Conservation (phyloP, 2,797 vertebrate species). For the Ibycter americanus region DNA sequence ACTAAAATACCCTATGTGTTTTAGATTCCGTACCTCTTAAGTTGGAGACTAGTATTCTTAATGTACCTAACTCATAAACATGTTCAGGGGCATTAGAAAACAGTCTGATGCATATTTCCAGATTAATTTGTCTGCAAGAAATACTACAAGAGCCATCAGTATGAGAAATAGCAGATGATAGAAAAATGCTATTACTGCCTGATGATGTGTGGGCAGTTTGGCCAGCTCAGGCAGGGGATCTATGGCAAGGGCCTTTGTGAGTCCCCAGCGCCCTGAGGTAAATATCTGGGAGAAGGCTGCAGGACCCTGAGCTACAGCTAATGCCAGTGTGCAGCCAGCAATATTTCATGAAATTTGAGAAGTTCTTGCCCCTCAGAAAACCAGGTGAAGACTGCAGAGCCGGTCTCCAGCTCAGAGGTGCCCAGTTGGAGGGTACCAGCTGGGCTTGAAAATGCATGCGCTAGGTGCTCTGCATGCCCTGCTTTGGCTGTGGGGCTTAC, state of each 20-base stretch:
- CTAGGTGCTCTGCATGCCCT: rapidly evolving
- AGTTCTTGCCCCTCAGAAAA: not conserved
- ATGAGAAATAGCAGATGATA: not conserved
- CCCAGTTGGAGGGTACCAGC: not conserved
- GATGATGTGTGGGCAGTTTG: not conserved
- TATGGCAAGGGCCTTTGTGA: rapidly evolving
- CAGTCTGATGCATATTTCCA: not conserved
- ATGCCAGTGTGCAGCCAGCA: not conserved
- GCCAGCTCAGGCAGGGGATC: not conserved
- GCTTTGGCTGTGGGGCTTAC: not conserved
- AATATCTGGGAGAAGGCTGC: not conserved
- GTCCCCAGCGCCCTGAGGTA: not conserved
- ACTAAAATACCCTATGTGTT: not conserved
- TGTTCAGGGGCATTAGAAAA: not conserved
- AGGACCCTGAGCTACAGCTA: not conserved
- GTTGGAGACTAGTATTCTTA: not conserved
- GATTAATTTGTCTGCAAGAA: not conserved
- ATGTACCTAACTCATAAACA: not conserved
- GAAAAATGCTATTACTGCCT: not conserved
- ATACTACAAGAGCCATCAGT: too few relatives aligned
- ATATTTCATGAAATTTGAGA: not conserved
- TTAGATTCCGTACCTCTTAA: not conserved
- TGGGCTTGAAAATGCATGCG: not conserved
- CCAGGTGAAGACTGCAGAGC: not conserved
- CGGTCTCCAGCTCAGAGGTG: not conserved